Evolutionary conservation across 2,113 vertebrate genomes (phyloP).

Genomic region (Pyxicephalus adspersus): DNA sequence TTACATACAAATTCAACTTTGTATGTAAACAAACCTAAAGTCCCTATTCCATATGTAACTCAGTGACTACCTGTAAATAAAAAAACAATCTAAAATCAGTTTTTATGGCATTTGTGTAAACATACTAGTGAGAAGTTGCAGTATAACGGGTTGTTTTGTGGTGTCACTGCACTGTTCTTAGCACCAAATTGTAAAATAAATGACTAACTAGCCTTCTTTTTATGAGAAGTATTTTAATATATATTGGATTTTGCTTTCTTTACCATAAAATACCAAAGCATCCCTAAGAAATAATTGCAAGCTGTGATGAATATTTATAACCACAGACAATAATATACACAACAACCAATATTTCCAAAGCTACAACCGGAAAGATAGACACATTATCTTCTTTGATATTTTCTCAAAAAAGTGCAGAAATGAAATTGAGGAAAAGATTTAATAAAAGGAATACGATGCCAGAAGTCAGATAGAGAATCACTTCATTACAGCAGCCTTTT

Average conservation of each 20-base stretch:
- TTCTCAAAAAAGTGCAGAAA: conserved; percentile 40
- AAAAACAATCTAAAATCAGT: too few species aligned
- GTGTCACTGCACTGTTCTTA: too few species aligned
- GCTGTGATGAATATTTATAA: conserved; percentile 30
- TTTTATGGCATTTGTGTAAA: too few species aligned
- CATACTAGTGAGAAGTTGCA: too few species aligned
- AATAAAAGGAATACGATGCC: conserved; percentile 36
- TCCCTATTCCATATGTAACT: too few species aligned
- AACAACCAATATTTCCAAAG: conserved; percentile 21
- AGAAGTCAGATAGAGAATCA: conserved; percentile 31
- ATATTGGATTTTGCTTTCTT: background rate
- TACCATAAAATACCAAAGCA: background rate
- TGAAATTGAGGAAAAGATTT: conserved; percentile 40
- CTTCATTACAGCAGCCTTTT: conserved; percentile 42
- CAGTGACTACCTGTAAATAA: too few species aligned
- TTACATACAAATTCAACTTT: too few species aligned
- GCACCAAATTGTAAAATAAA: too few species aligned
- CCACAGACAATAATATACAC: background rate
- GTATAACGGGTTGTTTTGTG: too few species aligned
- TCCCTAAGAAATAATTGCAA: too few species aligned
- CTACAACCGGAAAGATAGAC: background rate
- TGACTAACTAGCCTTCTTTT: too few species aligned
- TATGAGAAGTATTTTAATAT: background rate
- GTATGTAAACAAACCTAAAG: too few species aligned
- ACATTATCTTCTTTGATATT: conserved; percentile 43